phyloP scores from a whole-genome alignment of 1,140 invertebrate species.

The Trichogramma pretiosum region DNA sequence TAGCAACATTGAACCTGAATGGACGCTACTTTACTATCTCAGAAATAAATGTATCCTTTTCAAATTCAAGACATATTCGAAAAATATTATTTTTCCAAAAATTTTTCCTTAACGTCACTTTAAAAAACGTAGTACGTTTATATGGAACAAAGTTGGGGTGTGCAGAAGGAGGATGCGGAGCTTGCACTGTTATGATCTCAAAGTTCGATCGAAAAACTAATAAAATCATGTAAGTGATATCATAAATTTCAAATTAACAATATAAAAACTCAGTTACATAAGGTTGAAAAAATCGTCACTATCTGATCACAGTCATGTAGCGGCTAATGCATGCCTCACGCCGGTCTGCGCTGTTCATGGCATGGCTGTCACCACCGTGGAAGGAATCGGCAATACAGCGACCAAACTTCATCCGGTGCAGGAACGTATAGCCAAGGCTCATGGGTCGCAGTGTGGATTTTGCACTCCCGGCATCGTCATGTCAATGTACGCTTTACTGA shows the following conservation, averaged over 20 bases:
- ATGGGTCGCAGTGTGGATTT: conserved; percentile 84
- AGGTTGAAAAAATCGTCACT: conserved; percentile 7
- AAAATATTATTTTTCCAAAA: not conserved
- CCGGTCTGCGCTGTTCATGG: conserved; percentile 76
- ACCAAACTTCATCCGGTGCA: conserved; percentile 69
- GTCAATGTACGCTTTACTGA: conserved; percentile 83
- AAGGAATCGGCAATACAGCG: conserved; percentile 68
- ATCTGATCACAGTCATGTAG: conserved; percentile 63
- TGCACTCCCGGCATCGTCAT: conserved; percentile 89
- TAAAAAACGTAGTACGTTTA: not conserved
- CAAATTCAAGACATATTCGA: not conserved
- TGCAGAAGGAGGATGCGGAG: conserved; percentile 88
- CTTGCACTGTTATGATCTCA: conserved; percentile 89
- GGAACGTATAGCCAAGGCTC: conserved; percentile 72
- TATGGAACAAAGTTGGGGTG: conserved; percentile 85
- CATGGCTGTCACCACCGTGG: conserved; percentile 75
- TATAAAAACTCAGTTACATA: not conserved
- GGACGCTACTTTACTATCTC: conserved; percentile 77
- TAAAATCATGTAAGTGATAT: conserved; percentile 62
- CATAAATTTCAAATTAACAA: too few species aligned
- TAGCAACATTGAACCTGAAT: conserved; percentile 68
- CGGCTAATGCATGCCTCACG: conserved; percentile 79
- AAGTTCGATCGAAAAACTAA: conserved; percentile 56
- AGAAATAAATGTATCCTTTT: conserved; percentile 65
- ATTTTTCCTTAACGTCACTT: conserved; percentile 14